Base-by-base conservation (phyloP, 2,113 vertebrate genomes). In the Brachypodius melanocephalos region DNA sequence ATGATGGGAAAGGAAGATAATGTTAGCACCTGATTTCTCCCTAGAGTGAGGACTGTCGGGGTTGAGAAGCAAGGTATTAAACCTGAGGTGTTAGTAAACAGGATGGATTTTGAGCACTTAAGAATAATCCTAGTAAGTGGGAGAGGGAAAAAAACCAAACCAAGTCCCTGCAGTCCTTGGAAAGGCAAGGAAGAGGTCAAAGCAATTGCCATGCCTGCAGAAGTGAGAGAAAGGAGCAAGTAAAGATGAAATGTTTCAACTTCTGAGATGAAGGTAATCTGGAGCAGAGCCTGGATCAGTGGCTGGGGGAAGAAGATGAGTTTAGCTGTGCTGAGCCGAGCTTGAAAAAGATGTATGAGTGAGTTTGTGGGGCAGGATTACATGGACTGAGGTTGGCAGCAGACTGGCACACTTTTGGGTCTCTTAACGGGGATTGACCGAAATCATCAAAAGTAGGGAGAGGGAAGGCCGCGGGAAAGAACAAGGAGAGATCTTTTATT, bases 31-130 rank as follows among this genome's bases (percentile, higher is more conserved):
- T 46, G 74, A 14, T 32, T 88, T 82, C 9, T 71, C 3, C 43
- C 14, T 51, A 21, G 3, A 0, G 7, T 31, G 8, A 17, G 40
- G 24, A 45, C 48, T 48, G 10, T 38, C 0, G 1, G 31, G 32
- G 66, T 55, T 62, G 75, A 22, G 26, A 59, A 80, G 40, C 49
- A 25, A 45, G 49, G 45, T 80, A 5, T 89, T 84, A 76, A 55
- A 77, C 45, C 24, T 14, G 58, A 67, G 58, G 54, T 80, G 58
- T 84, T 78, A 16, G 43, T 67, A 40, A 78, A 58, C 22, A 73
- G 73, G 54, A 32, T 54, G 25, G 76, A 62, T 65, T 86, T 63
- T 43, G 49, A 89, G 49, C 49, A n/a, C 42, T 73, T 76, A 18
- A 69, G 36, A 69, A n/a, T 81, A 77, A 85, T 81, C 55, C 46